Base-by-base conservation (phyloP, 2,888 invertebrate species). In the Aphidius colemani region DNA sequence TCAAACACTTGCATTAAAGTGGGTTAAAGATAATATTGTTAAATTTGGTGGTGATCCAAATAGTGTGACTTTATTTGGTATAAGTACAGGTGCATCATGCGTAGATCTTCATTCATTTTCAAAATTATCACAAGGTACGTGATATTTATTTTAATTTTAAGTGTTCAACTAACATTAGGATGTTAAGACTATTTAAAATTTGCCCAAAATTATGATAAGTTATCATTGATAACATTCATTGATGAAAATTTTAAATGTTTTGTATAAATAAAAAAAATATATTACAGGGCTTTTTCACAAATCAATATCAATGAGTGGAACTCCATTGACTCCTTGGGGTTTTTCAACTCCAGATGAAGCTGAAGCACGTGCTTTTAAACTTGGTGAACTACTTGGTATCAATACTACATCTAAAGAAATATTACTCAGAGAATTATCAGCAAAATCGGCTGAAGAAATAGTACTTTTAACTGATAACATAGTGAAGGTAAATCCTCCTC, bases 301-400 rank as follows among this genome's bases (percentile, higher is more conserved):
- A 79, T 84, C 84, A 1, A 86, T 87, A 63, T 82, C 85, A 7
- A 85, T 86, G 72, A 87, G 87, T 10, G 86, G 85, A 0, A 83
- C 85, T 1, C 81, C 85, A 8, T 70, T 87, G 51, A 72, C 81
- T 49, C 83, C 81, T n/a, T 86, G 86, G 86, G 85, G 85, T 49
- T 82, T 82, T 60, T 61, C 61, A 6, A 30, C 60, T 5, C 63
- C 65, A 5, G 9, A 40, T 7, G 13, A 61, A 10, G 60, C 66
- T 7, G 8, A 64, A n/a, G 5, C 9, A 8, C 57, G 48, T 11
- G 83, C 83, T 3, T 66, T 68, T 43, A 78, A 74, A 63, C 80
- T 86, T 67, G 79, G 84, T 4, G 9, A 66, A 2, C 9, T 79
- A 0, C 79, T 81, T 49, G 80, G 79, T 40, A 75, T 77, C 66